Percentiles rank a stretch among this genome's conserved stretches.
These are phyloP conservation scores for Eristalinus sepulchralis DNA, from an alignment of 2,888 invertebrate genomes.

Conservation along the genomic window DNA sequence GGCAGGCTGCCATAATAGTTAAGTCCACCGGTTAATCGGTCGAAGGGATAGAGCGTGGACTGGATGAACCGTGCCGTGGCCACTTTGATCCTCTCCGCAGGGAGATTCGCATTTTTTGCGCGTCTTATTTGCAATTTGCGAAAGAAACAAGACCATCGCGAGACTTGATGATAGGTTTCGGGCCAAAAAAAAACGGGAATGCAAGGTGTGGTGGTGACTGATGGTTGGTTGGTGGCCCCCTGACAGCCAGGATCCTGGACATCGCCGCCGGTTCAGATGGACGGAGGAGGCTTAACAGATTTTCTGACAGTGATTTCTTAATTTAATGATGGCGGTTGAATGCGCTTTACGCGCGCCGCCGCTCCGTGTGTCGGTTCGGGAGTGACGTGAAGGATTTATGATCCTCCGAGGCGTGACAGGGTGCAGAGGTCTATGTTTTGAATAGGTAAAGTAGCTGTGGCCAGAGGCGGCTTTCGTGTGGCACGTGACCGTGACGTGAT, in stretches of 20 bases:
- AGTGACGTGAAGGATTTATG: conserved; percentile 58
- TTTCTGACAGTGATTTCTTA: conserved; percentile 77
- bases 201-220: conserved; percentile 36
- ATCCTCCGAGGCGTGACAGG: conserved; percentile 25
- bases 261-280: conserved; percentile 18
- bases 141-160: conserved; percentile 59
- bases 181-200: conserved; percentile 32
- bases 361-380: conserved; percentile 49
- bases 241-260: conserved; percentile 19
- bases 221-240: background rate
- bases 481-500: background rate
- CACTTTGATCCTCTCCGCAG: conserved; percentile 21
- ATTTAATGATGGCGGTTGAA: conserved; percentile 74
- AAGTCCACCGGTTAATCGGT: conserved; percentile 70
- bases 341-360: conserved; percentile 31
- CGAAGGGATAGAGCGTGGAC: conserved; percentile 35
- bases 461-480: background rate
- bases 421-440: conserved; percentile 9
- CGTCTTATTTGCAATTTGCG: conserved; percentile 57
- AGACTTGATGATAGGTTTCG: conserved; percentile 69
- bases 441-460: background rate
- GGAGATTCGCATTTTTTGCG: conserved; percentile 5
- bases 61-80: background rate
- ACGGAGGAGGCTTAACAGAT: conserved; percentile 74
- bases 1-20: conserved; percentile 70